These are phyloP conservation scores for Phylloscopus whistleri DNA, from an alignment of 2,113 vertebrate genomes.

Conservation along the genomic window DNA sequence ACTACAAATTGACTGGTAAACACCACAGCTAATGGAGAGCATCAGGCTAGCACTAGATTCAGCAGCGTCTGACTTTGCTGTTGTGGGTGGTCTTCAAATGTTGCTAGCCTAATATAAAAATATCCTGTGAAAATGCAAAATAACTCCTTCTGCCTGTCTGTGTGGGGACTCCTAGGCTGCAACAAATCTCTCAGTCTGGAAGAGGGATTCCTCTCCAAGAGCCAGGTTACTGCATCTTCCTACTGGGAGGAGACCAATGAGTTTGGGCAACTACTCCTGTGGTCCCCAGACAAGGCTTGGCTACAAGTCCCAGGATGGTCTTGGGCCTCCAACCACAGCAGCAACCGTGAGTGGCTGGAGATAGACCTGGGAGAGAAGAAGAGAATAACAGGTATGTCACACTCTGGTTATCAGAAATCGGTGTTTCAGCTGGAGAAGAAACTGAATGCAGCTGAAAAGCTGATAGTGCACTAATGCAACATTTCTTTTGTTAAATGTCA, in stretches of 20 bases:
- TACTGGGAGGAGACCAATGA: constrained; percentile 69
- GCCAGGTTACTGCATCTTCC: constrained; percentile 72
- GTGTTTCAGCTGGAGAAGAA: not conserved
- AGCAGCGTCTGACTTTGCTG: constrained; percentile 23
- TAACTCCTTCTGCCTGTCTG: constrained; percentile 21
- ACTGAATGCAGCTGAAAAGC: not conserved
- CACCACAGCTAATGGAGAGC: constrained; percentile 9
- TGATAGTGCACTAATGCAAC: not conserved
- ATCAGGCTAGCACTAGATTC: constrained; percentile 28
- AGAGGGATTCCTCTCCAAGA: constrained; percentile 51
- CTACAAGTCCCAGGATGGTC: constrained; percentile 59
- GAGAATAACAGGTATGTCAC: constrained; percentile 77
- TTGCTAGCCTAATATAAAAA: constrained; percentile 58
- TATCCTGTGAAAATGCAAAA: constrained; percentile 31
- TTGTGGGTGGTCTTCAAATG: constrained; percentile 46
- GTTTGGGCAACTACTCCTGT: constrained; percentile 54
- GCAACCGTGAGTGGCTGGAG: constrained; percentile 73
- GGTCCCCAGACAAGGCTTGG: constrained; percentile 70
- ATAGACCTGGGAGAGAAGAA: constrained; percentile 84
- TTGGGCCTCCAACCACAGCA: constrained; percentile 73
- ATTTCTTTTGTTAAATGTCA: not conserved
- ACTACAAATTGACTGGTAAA: constrained; percentile 9
- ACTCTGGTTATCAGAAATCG: not conserved
- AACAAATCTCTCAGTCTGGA: constrained; percentile 71
- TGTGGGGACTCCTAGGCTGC: constrained; percentile 72